phyloP scores from a whole-genome alignment of 2,888 invertebrate species.

The Neelides folsomi region DNA sequence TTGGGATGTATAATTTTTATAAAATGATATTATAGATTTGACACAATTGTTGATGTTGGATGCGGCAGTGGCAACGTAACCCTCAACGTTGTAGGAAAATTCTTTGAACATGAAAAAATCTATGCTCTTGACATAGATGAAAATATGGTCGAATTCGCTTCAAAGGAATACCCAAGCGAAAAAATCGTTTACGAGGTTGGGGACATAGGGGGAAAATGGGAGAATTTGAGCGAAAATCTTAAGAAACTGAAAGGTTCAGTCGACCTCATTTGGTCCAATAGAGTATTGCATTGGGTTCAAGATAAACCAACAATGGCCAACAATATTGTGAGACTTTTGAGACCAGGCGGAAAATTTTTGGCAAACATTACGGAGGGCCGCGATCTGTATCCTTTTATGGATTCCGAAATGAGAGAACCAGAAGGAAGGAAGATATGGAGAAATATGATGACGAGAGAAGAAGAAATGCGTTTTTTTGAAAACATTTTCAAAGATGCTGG shows the following conservation, averaged over 20 bases:
- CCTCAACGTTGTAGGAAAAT: not conserved
- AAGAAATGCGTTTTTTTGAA: no score
- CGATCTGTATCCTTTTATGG: no score
- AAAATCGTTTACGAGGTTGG: not conserved
- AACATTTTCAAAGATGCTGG: no score
- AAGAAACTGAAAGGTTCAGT: constrained; percentile 3
- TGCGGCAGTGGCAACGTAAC: constrained; percentile 5
- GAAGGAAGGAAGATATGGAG: no score
- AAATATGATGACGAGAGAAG: no score
- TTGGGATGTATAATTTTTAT: no score
- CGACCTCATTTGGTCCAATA: constrained; percentile 7
- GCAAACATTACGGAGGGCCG: no score
- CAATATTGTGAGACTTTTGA: not conserved
- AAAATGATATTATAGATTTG: no score
- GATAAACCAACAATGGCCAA: not conserved
- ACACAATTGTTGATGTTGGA: constrained; percentile 1
- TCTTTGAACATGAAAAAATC: not conserved
- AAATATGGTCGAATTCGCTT: not conserved
- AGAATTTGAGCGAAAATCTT: not conserved
- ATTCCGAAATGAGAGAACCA: no score
- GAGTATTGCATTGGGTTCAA: constrained; percentile 3
- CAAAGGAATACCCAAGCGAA: not conserved
- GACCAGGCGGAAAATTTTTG: not conserved
- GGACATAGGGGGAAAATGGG: constrained; percentile 1
- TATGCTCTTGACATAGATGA: constrained; percentile 2